Percentiles rank a stretch among this genome's conserved stretches.
phyloP scores from a whole-genome alignment of 2,797 vertebrate species.

The Sylvilagus floridanus region DNA sequence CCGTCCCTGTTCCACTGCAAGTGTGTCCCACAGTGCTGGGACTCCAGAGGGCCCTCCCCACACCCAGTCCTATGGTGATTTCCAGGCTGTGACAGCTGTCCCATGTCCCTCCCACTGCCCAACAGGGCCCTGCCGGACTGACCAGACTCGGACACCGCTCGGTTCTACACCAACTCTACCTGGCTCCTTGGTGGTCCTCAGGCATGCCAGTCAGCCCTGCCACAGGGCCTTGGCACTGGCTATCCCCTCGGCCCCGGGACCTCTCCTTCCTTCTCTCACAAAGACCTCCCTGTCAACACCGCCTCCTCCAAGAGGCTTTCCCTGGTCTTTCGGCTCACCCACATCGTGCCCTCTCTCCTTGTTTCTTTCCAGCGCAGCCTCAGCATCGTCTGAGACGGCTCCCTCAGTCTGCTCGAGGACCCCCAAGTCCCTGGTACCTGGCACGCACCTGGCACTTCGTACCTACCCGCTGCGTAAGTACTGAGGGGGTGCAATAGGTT shows the following conservation, averaged over 20 bases:
- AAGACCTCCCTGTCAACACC: not conserved
- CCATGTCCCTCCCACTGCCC: not conserved
- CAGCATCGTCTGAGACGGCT: not conserved
- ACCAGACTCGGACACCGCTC: not conserved
- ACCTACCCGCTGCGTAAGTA: not conserved
- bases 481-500: not conserved
- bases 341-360: not conserved
- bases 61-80: not conserved
- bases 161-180: not conserved
- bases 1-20: not conserved
- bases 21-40: too few species aligned
- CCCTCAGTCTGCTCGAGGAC: not conserved
- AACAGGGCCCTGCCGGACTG: not conserved
- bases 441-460: not conserved
- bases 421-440: too few species aligned
- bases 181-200: not conserved
- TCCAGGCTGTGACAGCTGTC: not conserved
- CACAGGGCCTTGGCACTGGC: not conserved
- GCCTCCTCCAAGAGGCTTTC: not conserved
- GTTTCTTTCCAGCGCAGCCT: not conserved
- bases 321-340: not conserved
- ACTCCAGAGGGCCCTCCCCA: not conserved
- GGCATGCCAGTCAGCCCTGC: too few species aligned
- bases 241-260: not conserved
- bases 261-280: not conserved